Percentiles rank a stretch among this genome's conserved stretches.
Conservation (phyloP, 2,888 invertebrate genomes). For the Diarsia rubi region DNA sequence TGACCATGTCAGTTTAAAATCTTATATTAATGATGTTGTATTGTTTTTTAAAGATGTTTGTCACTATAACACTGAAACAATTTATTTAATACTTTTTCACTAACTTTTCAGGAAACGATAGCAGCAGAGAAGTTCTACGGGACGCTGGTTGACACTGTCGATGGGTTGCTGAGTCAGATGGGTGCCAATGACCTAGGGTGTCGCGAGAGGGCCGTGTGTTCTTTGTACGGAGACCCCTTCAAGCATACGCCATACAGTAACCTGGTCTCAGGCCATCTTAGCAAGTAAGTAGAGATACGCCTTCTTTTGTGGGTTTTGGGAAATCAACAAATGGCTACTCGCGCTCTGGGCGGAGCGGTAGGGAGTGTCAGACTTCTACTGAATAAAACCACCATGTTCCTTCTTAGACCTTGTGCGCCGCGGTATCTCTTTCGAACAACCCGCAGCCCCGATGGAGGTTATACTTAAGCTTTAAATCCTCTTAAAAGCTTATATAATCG, state of each 20-base stretch:
- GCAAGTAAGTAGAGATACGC: conserved; percentile 93
- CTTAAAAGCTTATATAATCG: background rate
- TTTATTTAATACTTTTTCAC: background rate
- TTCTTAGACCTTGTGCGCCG: too few species aligned
- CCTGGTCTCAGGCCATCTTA: conserved; percentile 95
- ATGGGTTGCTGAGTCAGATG: conserved; percentile 93
- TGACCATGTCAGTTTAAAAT: too few species aligned
- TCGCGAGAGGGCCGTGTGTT: conserved; percentile 95
- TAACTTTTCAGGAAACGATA: conserved; percentile 82
- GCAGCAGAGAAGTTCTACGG: conserved; percentile 93
- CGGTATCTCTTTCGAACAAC: too few species aligned
- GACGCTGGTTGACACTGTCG: conserved; percentile 94
- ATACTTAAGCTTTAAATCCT: background rate
- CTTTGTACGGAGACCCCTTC: conserved; percentile 95
- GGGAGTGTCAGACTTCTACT: too few species aligned
- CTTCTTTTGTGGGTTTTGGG: too few species aligned
- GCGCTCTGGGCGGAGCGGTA: too few species aligned
- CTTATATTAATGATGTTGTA: background rate
- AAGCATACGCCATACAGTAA: conserved; percentile 97
- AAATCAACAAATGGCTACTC: too few species aligned
- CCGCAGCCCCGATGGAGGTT: too few species aligned
- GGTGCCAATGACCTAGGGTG: conserved; percentile 94
- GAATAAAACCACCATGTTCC: too few species aligned
- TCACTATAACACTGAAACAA: background rate
- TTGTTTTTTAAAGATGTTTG: background rate